Evolutionary conservation across 2,797 vertebrate species (phyloP).

Genomic region (Glossophaga mutica): DNA sequence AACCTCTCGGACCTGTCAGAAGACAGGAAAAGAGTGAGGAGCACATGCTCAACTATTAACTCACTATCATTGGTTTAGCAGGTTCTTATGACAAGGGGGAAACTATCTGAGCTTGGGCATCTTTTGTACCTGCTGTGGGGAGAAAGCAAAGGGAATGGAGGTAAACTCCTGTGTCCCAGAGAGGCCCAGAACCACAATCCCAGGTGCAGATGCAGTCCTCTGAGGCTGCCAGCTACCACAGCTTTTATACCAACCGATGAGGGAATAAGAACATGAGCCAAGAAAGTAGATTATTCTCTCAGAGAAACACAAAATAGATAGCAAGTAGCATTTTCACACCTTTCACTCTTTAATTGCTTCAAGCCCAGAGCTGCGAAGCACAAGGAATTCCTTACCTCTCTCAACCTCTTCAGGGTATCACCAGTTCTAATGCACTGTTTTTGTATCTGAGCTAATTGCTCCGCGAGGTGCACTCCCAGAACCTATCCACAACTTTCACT

Average conservation of each 20-base stretch:
- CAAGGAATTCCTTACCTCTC: background rate
- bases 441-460: background rate
- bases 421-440: background rate
- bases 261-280: constrained; percentile 57
- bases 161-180: background rate
- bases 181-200: background rate
- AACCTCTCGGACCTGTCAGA: background rate
- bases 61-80: background rate
- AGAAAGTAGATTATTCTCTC: constrained; percentile 56
- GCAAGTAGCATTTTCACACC: constrained; percentile 37
- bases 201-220: constrained; percentile 2
- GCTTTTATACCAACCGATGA: background rate
- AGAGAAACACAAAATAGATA: constrained; percentile 33
- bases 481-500: background rate
- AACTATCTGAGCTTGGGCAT: background rate
- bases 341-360: constrained; percentile 56
- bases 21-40: background rate
- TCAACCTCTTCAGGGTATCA: background rate
- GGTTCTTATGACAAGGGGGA: background rate
- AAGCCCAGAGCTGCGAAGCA: background rate
- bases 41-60: background rate
- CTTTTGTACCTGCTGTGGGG: background rate
- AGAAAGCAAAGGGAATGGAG: background rate
- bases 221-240: background rate
- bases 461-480: background rate